phyloP scores from a whole-genome alignment of 2,797 vertebrate species.

The Mus minutoides region DNA sequence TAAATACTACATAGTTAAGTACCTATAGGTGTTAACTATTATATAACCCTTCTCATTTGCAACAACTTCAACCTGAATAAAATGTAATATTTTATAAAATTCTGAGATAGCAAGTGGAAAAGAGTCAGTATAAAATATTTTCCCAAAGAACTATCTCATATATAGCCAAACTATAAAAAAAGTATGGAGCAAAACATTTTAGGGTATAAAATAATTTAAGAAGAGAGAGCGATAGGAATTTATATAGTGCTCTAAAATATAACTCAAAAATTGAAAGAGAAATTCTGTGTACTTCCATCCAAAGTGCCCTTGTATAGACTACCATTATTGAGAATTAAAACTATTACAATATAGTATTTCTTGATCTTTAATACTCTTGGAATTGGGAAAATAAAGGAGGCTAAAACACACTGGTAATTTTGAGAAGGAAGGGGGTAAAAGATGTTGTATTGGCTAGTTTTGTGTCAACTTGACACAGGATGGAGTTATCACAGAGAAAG shows the following conservation, averaged over 20 bases:
- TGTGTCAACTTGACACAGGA: no score
- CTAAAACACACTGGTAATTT: neutral
- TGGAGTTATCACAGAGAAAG: no score
- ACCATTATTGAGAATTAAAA: conserved; percentile 43
- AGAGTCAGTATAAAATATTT: conserved; percentile 25
- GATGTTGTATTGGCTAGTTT: no score
- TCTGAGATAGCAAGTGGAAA: neutral
- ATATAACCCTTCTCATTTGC: neutral
- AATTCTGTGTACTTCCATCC: neutral
- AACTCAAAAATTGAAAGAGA: conserved; percentile 16
- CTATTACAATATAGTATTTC: neutral
- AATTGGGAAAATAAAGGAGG: conserved; percentile 10
- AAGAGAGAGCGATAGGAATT: neutral
- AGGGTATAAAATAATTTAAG: conserved; percentile 46
- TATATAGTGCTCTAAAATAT: conserved; percentile 51
- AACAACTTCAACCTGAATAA: neutral
- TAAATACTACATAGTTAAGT: neutral
- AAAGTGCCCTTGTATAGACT: neutral
- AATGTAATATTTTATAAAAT: conserved; percentile 3
- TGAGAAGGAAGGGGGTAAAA: neutral
- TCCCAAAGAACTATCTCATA: conserved; percentile 21
- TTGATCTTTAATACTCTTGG: neutral
- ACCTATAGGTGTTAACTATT: neutral
- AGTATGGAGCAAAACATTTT: neutral
- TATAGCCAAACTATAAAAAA: conserved; percentile 13